Conservation (phyloP, 2,797 vertebrate species). For the Lycodopsis pacificus region DNA sequence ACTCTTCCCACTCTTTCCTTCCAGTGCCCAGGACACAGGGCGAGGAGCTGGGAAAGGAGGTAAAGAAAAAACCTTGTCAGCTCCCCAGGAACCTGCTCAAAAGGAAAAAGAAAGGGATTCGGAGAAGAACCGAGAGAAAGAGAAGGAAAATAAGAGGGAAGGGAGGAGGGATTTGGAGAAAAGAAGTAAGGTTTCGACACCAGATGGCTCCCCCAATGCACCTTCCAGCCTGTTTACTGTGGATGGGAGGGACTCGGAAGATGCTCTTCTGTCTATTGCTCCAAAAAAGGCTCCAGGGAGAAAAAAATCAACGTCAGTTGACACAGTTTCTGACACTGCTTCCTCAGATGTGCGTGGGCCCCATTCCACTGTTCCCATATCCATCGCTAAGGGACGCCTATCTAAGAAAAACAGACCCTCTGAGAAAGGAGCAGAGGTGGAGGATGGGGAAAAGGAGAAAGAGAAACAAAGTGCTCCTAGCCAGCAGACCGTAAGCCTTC, state of each 20-base stretch:
- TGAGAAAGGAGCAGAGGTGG: constrained; percentile 86
- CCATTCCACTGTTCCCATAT: constrained; percentile 62
- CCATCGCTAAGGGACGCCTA: constrained; percentile 84
- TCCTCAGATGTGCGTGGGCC: constrained; percentile 81
- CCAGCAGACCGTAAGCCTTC: constrained; percentile 72
- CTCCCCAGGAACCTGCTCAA: constrained; percentile 85
- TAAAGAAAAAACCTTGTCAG: constrained; percentile 86
- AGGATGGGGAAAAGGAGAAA: constrained; percentile 84
- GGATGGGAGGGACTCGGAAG: constrained; percentile 89
- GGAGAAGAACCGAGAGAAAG: constrained; percentile 91
- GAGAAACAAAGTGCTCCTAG: constrained; percentile 76
- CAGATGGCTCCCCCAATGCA: constrained; percentile 86
- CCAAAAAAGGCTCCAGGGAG: constrained; percentile 90
- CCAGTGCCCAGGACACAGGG: constrained; percentile 84
- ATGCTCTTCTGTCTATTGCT: constrained; percentile 80
- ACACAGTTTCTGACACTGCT: constrained; percentile 81
- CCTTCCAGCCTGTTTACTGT: constrained; percentile 85
- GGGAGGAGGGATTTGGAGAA: constrained; percentile 90
- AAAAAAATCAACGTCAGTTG: constrained; percentile 87
- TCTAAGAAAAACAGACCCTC: constrained; percentile 89
- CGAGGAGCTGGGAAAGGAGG: constrained; percentile 81
- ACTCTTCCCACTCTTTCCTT: constrained; percentile 92
- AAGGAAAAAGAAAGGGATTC: constrained; percentile 92
- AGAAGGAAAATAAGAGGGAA: constrained; percentile 95
- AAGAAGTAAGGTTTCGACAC: constrained; percentile 88